Evolutionary conservation across 1,140 invertebrate genomes (phyloP), one percentile per base, ranked within the genome.

Genomic region (Pantala flavescens): DNA sequence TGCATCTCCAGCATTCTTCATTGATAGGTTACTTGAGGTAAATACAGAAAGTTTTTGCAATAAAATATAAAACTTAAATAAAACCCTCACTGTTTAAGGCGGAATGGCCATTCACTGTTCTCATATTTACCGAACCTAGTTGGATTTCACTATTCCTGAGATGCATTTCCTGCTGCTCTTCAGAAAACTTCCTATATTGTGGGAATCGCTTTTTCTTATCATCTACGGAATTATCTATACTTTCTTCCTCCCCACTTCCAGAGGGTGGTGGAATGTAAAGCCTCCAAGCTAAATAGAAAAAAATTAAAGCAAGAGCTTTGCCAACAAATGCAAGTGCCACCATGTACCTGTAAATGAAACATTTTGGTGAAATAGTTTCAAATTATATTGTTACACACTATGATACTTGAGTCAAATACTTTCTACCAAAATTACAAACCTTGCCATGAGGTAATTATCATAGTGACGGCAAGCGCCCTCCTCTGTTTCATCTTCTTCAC

Each of bases 271-370:
- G 88, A 28, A 86, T 83, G 79, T 91, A 90, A 79, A 86, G 87
- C 85, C 88, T 88, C 89, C 89, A 90, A 16, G 89, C 88, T 0
- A 88, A 81, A 79, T 89, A 86, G 80, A 90, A 90, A 81, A 90
- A 91, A 0, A 89, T 75, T 0, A 89, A 79, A 0, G 89, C 89
- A 63, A 87, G 85, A 12, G 86, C 81, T 80, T 91, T 91, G 5
- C 88, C 88, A 10, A 87, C 82, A 24, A 89, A 79, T 0, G 89
- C 88, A 72, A 90, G 78, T 0, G 86, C 85, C 76, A 89, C 80
- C 88, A 90, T 89, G 76, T 90, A 90, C 76, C 89, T 91, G 82
- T 16, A 81, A 81, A 74, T 3, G 74, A 24, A 71, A 73, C 23
- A 36, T 75, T 73, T 63, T 24, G n/a, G 3, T 12, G 12, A 63